A percentile compares a stretch with the other conserved stretches of the same genome.
Conservation (phyloP, 2,888 invertebrate species). For the Lasioglossum vierecki region DNA sequence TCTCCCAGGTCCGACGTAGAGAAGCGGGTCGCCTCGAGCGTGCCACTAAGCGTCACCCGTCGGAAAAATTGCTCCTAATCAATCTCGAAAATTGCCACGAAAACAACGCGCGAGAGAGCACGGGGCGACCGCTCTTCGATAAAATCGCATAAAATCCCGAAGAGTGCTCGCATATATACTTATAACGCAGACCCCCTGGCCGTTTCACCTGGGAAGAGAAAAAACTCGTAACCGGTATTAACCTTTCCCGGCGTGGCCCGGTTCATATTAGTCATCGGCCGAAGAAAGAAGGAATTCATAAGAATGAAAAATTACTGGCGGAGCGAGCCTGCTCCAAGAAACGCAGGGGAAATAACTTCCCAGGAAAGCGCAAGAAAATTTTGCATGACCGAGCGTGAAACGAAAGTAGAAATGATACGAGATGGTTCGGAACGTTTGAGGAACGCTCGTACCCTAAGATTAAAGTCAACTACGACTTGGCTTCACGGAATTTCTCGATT, state of each 20-base stretch:
- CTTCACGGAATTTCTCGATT: not conserved
- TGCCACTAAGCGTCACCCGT: slow-evolving; percentile 15
- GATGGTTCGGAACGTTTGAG: slow-evolving; percentile 38
- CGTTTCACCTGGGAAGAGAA: slow-evolving; percentile 69
- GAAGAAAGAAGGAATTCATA: not conserved
- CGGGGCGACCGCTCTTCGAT: slow-evolving; percentile 27
- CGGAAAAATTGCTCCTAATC: slow-evolving; percentile 70
- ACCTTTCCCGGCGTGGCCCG: slow-evolving; percentile 39
- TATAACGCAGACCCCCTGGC: slow-evolving; percentile 50
- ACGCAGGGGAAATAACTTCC: slow-evolving; percentile 23
- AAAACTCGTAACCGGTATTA: slow-evolving; percentile 64
- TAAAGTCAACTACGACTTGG: not conserved
- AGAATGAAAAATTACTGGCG: not conserved
- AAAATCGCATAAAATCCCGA: slow-evolving; percentile 65
- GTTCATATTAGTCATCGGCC: slow-evolving; percentile 7
- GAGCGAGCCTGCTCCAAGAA: slow-evolving; percentile 1
- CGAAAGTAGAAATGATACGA: slow-evolving; percentile 45
- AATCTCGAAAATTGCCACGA: slow-evolving; percentile 75
- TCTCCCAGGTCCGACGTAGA: slow-evolving; percentile 24
- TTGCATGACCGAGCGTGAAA: slow-evolving; percentile 52
- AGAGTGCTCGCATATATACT: slow-evolving; percentile 69
- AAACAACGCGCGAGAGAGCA: slow-evolving; percentile 54
- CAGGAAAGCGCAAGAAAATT: slow-evolving; percentile 40
- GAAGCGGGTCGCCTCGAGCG: slow-evolving; percentile 32
- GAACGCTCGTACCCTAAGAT: not conserved